Conservation (phyloP, 2,888 invertebrate genomes). For the Suillia variegata region DNA sequence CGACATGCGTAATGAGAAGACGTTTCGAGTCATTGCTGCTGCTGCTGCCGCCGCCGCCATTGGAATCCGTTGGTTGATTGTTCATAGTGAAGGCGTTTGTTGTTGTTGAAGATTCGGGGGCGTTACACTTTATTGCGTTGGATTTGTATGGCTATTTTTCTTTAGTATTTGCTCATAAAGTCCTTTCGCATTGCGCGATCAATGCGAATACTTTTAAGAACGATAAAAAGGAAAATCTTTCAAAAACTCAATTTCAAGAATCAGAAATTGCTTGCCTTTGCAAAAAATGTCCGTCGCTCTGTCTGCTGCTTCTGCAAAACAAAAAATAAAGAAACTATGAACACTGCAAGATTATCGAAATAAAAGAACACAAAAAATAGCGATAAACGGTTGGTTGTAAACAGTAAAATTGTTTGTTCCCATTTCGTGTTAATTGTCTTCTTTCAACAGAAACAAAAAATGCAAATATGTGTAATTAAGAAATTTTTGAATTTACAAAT, state of each 20-base stretch:
- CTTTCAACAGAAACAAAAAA: background rate
- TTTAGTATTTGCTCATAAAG: conserved; percentile 16
- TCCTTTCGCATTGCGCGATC: conserved; percentile 22
- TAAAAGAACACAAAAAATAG: background rate
- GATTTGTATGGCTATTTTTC: too few species aligned
- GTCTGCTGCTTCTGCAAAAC: conserved; percentile 15
- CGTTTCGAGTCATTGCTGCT: conserved; percentile 4
- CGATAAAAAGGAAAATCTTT: conserved; percentile 5
- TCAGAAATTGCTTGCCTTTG: background rate
- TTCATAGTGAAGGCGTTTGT: background rate
- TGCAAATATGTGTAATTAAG: background rate
- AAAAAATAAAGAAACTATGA: too few species aligned
- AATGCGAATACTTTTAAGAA: conserved; percentile 25
- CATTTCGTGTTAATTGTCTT: background rate
- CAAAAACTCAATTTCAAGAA: conserved; percentile 1
- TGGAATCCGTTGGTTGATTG: background rate
- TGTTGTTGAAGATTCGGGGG: too few species aligned
- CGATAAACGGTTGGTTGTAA: background rate
- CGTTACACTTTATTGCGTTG: background rate
- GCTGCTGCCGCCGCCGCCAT: background rate
- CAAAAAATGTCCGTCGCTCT: conserved; percentile 2
- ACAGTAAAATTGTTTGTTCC: background rate
- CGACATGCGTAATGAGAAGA: conserved; percentile 66
- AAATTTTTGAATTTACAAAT: too few species aligned
- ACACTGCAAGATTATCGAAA: background rate